phyloP scores from a whole-genome alignment of 2,797 vertebrate genomes.

The Premnoplex brunnescens region DNA sequence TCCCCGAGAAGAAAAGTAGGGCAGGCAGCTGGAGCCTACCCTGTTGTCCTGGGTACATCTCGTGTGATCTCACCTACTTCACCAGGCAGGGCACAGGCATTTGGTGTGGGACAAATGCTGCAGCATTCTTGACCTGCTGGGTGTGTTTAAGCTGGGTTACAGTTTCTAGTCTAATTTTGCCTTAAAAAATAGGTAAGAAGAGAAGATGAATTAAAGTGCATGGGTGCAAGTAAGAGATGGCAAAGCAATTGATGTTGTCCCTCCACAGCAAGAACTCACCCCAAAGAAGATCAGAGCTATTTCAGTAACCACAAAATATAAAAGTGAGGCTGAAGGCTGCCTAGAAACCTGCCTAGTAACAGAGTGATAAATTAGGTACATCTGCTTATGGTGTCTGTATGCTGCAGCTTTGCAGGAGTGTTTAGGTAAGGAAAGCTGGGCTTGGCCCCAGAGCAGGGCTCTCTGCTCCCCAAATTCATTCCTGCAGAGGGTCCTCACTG shows the following conservation, averaged over 20 bases:
- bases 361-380: slow-evolving; percentile 37
- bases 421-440: not conserved
- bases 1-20: not conserved
- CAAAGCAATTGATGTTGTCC: not conserved
- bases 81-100: fast-evolving
- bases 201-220: not conserved
- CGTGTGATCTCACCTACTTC: not conserved
- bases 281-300: slow-evolving; percentile 18
- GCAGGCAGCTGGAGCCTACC: not conserved
- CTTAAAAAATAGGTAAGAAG: not conserved
- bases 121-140: not conserved
- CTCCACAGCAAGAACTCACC: not conserved
- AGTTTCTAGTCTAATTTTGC: not conserved
- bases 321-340: slow-evolving; percentile 35
- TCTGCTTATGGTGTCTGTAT: not conserved
- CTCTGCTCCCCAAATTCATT: not conserved
- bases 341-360: slow-evolving; percentile 62
- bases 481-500: not conserved
- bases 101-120: not conserved
- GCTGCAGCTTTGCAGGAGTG: not conserved
- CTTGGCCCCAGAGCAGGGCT: not conserved
- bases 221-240: not conserved
- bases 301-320: not conserved
- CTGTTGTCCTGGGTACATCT: not conserved
- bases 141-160: not conserved